Conservation (phyloP, 2,888 invertebrate genomes). For the Coleophora flavipennella region DNA sequence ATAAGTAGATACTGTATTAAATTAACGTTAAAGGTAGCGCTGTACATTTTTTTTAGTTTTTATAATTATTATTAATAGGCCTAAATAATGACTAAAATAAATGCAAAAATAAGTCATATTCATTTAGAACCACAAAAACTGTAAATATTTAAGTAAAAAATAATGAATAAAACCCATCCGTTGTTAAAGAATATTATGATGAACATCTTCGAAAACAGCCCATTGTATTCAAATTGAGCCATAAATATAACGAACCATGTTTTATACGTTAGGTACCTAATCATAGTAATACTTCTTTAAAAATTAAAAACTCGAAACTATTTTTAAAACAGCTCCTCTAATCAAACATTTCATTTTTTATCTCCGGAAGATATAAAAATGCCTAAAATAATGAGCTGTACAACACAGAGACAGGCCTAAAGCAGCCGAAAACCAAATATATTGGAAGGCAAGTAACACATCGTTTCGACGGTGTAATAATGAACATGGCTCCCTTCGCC, state of each 20-base stretch:
- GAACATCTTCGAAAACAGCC: slow-evolving; percentile 11
- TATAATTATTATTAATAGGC: too few relatives aligned
- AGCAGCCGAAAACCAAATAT: slow-evolving; percentile 57
- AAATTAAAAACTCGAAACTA: slow-evolving; percentile 25
- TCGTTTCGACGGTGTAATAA: slow-evolving; percentile 63
- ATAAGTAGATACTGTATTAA: too few relatives aligned
- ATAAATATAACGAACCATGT: slow-evolving; percentile 21
- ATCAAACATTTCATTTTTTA: slow-evolving; percentile 52
- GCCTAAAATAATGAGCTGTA: slow-evolving; percentile 64
- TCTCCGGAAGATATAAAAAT: slow-evolving; percentile 62
- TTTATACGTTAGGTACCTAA: too few relatives aligned
- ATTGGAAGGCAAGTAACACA: slow-evolving; percentile 67
- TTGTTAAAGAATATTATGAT: slow-evolving; percentile 1
- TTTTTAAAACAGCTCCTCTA: slow-evolving; percentile 29
- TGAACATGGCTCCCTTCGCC: slow-evolving; percentile 69
- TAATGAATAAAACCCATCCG: too few relatives aligned
- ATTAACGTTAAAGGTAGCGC: too few relatives aligned
- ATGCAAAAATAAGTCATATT: too few relatives aligned
- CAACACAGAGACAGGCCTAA: slow-evolving; percentile 36
- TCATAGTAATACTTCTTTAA: slow-evolving; percentile 2
- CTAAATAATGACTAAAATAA: too few relatives aligned
- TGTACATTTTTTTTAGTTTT: too few relatives aligned
- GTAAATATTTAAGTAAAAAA: too few relatives aligned
- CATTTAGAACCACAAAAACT: too few relatives aligned
- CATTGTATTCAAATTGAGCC: slow-evolving; percentile 28